These are phyloP conservation scores for Alentia gelatinosa DNA, from an alignment of 2,888 invertebrate genomes.

Conservation along the genomic window DNA sequence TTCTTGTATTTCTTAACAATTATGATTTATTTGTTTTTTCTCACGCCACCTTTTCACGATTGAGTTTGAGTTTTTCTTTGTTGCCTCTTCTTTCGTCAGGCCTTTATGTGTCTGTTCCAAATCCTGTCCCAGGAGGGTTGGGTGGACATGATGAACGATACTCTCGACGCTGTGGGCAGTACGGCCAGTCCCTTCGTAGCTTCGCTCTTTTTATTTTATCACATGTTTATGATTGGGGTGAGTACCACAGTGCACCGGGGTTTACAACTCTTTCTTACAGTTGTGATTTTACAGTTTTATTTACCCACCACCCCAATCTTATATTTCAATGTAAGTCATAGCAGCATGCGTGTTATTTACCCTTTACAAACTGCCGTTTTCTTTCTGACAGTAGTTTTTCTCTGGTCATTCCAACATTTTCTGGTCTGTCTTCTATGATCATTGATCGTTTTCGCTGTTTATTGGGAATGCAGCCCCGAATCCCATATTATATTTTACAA, in stretches of 20 bases:
- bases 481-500: neutral
- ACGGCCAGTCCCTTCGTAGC: constrained; percentile 55
- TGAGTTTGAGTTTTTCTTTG: constrained; percentile 53
- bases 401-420: constrained; percentile 26
- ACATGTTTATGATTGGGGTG: constrained; percentile 64
- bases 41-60: neutral
- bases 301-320: neutral
- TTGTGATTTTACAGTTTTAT: neutral
- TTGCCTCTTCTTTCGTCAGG: constrained; percentile 68
- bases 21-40: too few relatives aligned
- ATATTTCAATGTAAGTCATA: too few relatives aligned
- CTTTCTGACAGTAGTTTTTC: neutral
- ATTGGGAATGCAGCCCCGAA: neutral
- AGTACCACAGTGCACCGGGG: constrained; percentile 54
- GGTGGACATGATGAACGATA: constrained; percentile 76
- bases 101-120: constrained; percentile 80
- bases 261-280: neutral
- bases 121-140: constrained; percentile 80
- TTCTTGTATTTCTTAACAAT: too few relatives aligned
- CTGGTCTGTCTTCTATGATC: neutral
- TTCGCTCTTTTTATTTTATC: constrained; percentile 60
- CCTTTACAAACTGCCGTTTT: neutral
- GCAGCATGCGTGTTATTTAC: neutral
- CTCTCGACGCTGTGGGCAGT: constrained; percentile 66
- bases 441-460: neutral